Evolutionary conservation across 2,113 vertebrate genomes (phyloP).

Genomic region (Aviceda subcristata): DNA sequence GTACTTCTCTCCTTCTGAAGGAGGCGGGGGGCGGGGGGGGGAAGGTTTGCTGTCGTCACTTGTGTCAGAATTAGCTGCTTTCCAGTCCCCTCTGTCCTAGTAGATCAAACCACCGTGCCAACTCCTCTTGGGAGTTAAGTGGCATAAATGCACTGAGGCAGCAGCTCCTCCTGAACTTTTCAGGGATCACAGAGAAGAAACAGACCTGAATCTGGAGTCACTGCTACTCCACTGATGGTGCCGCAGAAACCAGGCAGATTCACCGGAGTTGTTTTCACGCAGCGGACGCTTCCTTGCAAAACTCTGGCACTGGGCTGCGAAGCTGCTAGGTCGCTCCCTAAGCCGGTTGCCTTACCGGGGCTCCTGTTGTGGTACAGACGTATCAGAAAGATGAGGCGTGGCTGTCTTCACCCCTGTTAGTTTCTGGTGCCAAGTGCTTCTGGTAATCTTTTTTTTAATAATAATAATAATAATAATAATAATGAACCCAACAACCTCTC

Average conservation of each 20-base stretch:
- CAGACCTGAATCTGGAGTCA: neutral
- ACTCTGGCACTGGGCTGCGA: accelerated
- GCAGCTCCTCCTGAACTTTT: no score
- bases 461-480: neutral
- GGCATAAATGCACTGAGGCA: neutral
- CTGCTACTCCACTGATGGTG: neutral
- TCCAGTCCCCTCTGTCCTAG: accelerated
- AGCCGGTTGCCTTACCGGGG: neutral
- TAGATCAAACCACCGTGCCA: neutral
- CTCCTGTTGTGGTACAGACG: no score
- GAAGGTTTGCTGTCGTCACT: neutral
- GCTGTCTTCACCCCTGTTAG: neutral
- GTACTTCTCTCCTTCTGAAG: neutral
- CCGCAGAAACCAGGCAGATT: neutral
- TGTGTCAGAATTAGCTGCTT: neutral
- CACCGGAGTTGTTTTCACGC: neutral
- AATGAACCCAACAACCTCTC: neutral
- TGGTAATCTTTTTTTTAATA: neutral
- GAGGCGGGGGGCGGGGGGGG: accelerated
- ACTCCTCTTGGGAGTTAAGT: neutral
- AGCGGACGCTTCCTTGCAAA: neutral
- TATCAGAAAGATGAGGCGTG: neutral
- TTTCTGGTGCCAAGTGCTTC: neutral
- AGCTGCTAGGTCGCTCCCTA: neutral
- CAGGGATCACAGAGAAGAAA: no score